Conservation (phyloP, 2,113 vertebrate species). For the Galemys pyrenaicus region DNA sequence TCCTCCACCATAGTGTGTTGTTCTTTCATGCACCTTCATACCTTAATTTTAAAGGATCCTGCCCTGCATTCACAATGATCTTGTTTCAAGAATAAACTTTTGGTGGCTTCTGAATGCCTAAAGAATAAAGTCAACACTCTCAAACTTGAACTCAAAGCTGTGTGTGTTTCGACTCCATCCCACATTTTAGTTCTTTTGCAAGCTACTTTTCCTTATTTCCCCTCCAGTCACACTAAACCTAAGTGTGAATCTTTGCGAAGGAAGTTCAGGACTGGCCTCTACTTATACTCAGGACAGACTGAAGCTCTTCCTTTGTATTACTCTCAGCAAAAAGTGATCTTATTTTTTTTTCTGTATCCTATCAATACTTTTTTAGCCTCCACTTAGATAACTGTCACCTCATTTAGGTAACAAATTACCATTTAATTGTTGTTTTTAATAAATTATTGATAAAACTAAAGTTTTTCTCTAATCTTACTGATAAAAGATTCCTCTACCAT, state of each 20-base stretch:
- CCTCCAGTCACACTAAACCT: not conserved
- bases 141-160: not conserved
- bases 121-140: not conserved
- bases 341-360: not conserved
- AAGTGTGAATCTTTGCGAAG: not conserved
- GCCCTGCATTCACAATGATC: too few relatives aligned
- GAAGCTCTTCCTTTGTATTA: not conserved
- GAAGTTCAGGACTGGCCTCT: not conserved
- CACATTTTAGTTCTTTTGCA: not conserved
- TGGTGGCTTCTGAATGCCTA: not conserved
- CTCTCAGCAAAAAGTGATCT: not conserved
- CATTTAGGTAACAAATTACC: not conserved
- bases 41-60: not conserved
- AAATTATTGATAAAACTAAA: conserved; percentile 3
- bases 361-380: not conserved
- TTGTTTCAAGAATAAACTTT: not conserved
- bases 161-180: not conserved
- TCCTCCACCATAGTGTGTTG: too few relatives aligned
- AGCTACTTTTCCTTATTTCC: not conserved
- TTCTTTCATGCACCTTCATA: too few relatives aligned
- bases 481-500: not conserved
- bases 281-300: too few relatives aligned
- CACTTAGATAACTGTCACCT: not conserved
- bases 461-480: not conserved
- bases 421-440: not conserved